phyloP scores from a whole-genome alignment of 2,113 vertebrate genomes.

The Rafetus swinhoei region DNA sequence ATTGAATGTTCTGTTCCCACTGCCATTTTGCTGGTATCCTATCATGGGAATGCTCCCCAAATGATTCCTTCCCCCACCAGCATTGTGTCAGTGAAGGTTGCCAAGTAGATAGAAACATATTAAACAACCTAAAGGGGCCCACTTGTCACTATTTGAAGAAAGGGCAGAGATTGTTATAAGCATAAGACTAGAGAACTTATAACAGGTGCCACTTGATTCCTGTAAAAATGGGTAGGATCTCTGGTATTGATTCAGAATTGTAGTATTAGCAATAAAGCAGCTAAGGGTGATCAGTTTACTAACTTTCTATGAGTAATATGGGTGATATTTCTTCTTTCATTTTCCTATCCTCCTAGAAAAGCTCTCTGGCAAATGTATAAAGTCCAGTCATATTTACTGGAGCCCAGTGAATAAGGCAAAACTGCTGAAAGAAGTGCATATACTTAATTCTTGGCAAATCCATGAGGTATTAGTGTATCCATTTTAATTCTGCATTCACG shows the following conservation, averaged over 20 bases:
- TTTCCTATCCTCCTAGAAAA: constrained; percentile 53
- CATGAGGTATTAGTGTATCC: background rate
- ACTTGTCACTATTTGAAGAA: constrained; percentile 5
- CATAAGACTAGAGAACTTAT: background rate
- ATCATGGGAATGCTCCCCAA: background rate
- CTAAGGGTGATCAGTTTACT: background rate
- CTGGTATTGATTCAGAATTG: constrained; percentile 51
- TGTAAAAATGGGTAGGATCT: rapidly evolving
- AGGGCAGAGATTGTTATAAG: background rate
- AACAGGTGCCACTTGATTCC: constrained; percentile 53
- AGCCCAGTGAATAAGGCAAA: constrained; percentile 36
- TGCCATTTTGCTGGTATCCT: background rate
- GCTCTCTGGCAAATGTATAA: background rate
- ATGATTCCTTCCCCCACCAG: background rate
- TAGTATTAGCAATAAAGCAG: background rate
- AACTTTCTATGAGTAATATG: constrained; percentile 33
- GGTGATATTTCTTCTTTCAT: constrained; percentile 33
- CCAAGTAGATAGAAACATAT: background rate
- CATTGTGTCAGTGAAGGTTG: background rate
- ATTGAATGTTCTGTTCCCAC: background rate
- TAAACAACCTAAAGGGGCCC: background rate
- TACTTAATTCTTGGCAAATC: background rate
- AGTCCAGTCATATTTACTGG: constrained; percentile 45
- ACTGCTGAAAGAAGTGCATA: background rate
- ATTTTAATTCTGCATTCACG: constrained; percentile 19